Percentiles rank a stretch among this genome's conserved stretches.
These are phyloP conservation scores for Romanogobio albipinnatus DNA, from an alignment of 2,113 vertebrate genomes.

Conservation along the genomic window DNA sequence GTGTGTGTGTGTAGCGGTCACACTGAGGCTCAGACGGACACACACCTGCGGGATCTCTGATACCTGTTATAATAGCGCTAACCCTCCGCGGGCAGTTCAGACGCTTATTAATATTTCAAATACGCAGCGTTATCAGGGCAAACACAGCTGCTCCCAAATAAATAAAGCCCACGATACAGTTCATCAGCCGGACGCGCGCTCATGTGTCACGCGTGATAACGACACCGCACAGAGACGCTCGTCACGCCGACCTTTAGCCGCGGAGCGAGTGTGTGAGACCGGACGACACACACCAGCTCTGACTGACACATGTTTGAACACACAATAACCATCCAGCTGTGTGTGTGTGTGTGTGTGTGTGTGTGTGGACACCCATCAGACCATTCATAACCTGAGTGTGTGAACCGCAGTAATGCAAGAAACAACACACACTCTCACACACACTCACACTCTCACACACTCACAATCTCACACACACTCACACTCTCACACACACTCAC, in stretches of 20 bases:
- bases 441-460: no score
- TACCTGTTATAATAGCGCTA: constrained; percentile 38
- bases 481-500: no score
- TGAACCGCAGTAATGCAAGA: no score
- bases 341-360: not conserved
- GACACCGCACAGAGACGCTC: not conserved
- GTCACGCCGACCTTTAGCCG: constrained; percentile 39
- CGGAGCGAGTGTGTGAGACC: no score
- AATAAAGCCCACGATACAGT: constrained; percentile 54
- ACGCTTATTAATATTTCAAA: constrained; percentile 60
- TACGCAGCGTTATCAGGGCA: constrained; percentile 55
- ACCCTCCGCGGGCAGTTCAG: constrained; percentile 14
- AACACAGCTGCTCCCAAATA: constrained; percentile 58
- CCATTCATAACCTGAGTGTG: no score
- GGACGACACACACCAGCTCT: no score
- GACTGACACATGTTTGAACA: not conserved
- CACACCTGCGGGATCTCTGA: constrained; percentile 8
- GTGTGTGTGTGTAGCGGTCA: not conserved
- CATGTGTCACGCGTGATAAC: constrained; percentile 52
- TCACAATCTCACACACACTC: no score
- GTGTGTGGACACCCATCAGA: no score
- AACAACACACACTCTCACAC: no score
- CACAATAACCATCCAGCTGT: constrained; percentile 22
- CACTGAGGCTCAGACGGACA: not conserved
- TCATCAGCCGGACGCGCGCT: constrained; percentile 47